Percentiles rank a stretch among this genome's conserved stretches.
Evolutionary conservation across 2,797 vertebrate genomes (phyloP).

Genomic region (Sebastes iracundus): DNA sequence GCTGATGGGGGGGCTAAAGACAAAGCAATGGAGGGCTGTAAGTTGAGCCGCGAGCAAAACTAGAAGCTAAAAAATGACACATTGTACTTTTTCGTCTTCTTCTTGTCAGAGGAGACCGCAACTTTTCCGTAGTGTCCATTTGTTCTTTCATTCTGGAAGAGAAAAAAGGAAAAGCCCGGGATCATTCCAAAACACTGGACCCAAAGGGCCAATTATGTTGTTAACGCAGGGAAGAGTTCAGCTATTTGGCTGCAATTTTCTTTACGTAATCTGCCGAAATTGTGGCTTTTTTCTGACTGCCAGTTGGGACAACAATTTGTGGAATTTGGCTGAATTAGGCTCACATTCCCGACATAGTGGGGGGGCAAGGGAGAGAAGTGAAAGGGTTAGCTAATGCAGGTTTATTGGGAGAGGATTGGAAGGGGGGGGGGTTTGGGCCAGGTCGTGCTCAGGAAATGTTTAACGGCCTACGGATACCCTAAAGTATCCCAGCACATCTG

Average conservation of each 20-base stretch:
- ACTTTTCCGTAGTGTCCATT: slow-evolving; percentile 9
- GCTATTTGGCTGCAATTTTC: slow-evolving; percentile 36
- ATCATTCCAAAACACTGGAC: slow-evolving; percentile 42
- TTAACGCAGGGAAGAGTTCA: slow-evolving; percentile 48
- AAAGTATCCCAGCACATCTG: slow-evolving; percentile 69
- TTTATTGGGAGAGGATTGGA: slow-evolving; percentile 27
- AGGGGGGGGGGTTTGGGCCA: neutral
- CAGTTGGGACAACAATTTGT: slow-evolving; percentile 57
- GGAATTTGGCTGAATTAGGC: slow-evolving; percentile 60
- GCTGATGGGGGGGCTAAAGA: slow-evolving; percentile 37
- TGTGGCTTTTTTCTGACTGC: slow-evolving; percentile 9
- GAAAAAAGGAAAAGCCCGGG: slow-evolving; percentile 10
- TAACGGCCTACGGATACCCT: slow-evolving; percentile 63
- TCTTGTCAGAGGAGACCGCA: slow-evolving; percentile 6
- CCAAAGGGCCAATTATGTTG: slow-evolving; percentile 59
- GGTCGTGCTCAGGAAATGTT: slow-evolving; percentile 70
- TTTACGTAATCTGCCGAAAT: slow-evolving; percentile 39
- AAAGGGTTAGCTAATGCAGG: slow-evolving; percentile 38
- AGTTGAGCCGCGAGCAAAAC: slow-evolving; percentile 21
- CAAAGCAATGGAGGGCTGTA: slow-evolving; percentile 27
- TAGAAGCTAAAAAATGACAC: slow-evolving; percentile 20
- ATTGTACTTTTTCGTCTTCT: slow-evolving; percentile 6
- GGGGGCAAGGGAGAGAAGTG: slow-evolving; percentile 16
- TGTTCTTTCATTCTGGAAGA: slow-evolving; percentile 13
- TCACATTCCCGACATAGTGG: slow-evolving; percentile 53